Base-by-base conservation (phyloP, 2,888 invertebrate species). In the Phania funesta region DNA sequence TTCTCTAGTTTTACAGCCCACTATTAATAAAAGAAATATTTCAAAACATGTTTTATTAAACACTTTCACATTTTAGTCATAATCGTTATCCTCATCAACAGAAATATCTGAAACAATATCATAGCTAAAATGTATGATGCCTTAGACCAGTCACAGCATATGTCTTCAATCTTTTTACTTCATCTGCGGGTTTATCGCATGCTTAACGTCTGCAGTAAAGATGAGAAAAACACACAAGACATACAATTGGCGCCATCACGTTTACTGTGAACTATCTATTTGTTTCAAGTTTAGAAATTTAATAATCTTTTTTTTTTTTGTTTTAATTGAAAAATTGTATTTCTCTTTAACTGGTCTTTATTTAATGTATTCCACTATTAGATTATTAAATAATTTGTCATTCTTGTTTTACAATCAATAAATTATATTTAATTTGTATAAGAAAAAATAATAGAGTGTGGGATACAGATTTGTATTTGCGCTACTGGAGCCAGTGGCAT, bases 301-400 rank as follows among this genome's bases (percentile, higher is more conserved):
- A 24, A 54, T n/a, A n/a, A n/a, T n/a, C n/a, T 41, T 11, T 5
- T 32, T 32, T 56, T 32, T 32, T 32, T 20, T 46, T 29, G 4
- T 29, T 18, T 67, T 67, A 70, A 58, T 58, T 70, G 58, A 35
- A 58, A 70, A 70, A 48, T 48, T 58, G 24, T 70, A 24, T 48
- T 58, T 35, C 13, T 44, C 11, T 70, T 26, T 22, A 70, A 70
- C 58, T 38, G 48, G 24, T 48, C 24, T 38, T 22, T 58, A 48
- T 22, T 48, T 7, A 46, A 48, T n/a, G 16, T 48, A 16, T 18
- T 18, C 4, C 16, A 7, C 9, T 8, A 52, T 24, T 26, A 35
- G 8, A 52, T 52, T 26, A 67, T 67, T 67, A 52, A 67, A 67
- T 38, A 67, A 67, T 67, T 67, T 67, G 52, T 67, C 67, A 52